A percentile compares a stretch with the other conserved stretches of the same genome.
Evolutionary conservation across 2,113 vertebrate genomes (phyloP).

Genomic region (Tyto alba): DNA sequence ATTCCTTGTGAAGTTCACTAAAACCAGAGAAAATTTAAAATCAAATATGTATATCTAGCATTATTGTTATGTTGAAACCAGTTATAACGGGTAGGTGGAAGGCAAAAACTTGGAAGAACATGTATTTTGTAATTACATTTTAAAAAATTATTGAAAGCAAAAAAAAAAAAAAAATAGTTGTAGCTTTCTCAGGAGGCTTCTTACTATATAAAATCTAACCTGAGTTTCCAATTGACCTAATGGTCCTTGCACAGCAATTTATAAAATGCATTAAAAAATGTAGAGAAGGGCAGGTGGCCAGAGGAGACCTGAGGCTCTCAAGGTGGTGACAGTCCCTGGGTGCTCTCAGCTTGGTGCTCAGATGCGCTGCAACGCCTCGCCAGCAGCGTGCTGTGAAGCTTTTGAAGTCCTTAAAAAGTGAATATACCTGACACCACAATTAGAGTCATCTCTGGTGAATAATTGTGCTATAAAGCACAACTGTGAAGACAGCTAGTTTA

Average conservation of each 20-base stretch:
- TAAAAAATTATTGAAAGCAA: neutral
- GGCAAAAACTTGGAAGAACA: neutral
- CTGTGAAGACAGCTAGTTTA: fast-evolving
- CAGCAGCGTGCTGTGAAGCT: neutral
- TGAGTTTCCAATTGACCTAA: neutral
- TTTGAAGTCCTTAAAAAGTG: fast-evolving
- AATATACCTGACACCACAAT: neutral
- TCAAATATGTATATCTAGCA: too few species aligned
- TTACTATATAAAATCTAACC: neutral
- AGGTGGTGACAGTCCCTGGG: neutral
- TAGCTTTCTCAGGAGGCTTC: neutral
- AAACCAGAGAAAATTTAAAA: neutral
- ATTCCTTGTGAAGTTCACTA: neutral
- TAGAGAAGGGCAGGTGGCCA: neutral
- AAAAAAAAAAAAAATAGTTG: neutral
- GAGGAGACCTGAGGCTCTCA: fast-evolving
- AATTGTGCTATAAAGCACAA: neutral
- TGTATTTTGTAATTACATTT: neutral
- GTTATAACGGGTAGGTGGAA: neutral
- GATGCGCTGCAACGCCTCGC: fast-evolving
- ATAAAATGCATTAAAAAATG: fast-evolving
- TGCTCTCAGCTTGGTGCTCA: neutral
- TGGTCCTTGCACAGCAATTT: fast-evolving
- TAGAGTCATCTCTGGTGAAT: neutral
- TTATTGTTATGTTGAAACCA: neutral